These are phyloP conservation scores for Polyploca ridens DNA, from an alignment of 2,888 invertebrate genomes.

Conservation along the genomic window DNA sequence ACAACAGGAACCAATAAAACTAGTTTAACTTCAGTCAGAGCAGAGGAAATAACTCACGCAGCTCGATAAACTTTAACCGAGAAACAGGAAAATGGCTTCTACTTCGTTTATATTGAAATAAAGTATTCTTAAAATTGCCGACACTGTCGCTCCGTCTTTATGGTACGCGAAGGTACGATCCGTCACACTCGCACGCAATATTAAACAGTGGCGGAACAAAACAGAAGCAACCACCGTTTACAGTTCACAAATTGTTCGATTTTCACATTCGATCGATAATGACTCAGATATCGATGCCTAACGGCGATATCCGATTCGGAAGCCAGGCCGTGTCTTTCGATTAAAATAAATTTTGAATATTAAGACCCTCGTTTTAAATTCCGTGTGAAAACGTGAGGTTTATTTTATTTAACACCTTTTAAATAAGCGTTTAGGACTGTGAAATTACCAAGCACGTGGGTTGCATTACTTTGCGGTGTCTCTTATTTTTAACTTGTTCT, in stretches of 20 bases:
- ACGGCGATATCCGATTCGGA: conserved; percentile 31
- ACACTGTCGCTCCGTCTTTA: neutral
- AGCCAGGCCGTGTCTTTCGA: neutral
- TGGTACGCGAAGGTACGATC: conserved; percentile 12
- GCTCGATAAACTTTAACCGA: no score
- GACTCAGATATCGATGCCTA: conserved; percentile 23
- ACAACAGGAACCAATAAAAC: no score
- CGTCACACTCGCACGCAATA: conserved; percentile 26
- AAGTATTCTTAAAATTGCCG: conserved; percentile 3
- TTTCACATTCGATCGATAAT: conserved; percentile 30
- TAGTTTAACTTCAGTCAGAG: no score
- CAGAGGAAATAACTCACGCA: neutral
- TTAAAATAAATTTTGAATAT: conserved; percentile 5
- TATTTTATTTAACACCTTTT: conserved; percentile 3
- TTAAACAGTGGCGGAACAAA: conserved; percentile 19
- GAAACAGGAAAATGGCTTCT: neutral
- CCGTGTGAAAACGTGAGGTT: conserved; percentile 1
- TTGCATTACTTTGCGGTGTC: neutral
- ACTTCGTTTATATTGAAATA: neutral
- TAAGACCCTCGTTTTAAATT: conserved; percentile 1
- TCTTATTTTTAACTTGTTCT: neutral
- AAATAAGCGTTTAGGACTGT: neutral
- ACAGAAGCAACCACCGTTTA: conserved; percentile 28
- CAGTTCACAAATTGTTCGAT: conserved; percentile 25
- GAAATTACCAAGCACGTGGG: neutral